Base-by-base conservation (phyloP, 2,888 invertebrate genomes). In the Cosmorhoe ocellata region DNA sequence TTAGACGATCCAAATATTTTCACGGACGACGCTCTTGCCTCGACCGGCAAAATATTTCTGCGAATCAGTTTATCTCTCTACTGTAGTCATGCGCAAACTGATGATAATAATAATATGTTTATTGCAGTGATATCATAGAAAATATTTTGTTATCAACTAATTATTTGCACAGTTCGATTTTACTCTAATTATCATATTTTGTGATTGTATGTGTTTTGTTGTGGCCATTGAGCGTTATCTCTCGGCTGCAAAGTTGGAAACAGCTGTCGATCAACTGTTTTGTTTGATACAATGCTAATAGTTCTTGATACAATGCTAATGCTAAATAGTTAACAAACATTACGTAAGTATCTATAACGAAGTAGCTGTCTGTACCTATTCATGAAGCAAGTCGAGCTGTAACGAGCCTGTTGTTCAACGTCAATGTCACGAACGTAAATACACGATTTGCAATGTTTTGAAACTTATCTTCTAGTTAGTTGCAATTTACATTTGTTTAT, bases 1-100 rank as follows among this genome's bases (percentile, higher is more conserved):
- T 81, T 88, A 87, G 86, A 83, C 76, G 82, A 66, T 71, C 81
- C 80, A 79, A 84, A 86, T 87, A 85, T 81, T 86, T 85, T 81
- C 81, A 82, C 79, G 84, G 81, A 67, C 83, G 81, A 69, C 83
- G 83, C 81, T 73, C 82, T 81, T 76, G 73, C 72, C 65, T 64
- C 63, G 60, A 61, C 58, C 66, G 33, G 61, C 66, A 60, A 68
- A 70, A 65, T 60, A 66, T 64, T 66, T 53, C 57, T 57, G 54
- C 50, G 18, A 51, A 38, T 34, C n/a, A 18, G 28, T 37, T 47
- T 48, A 28, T 22, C 42, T 28, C 30, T 43, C 37, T 26, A 31
- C 22, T 18, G 40, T 40, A 26, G 11, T 10, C 31, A 51, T 30
- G 28, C 30, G 24, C 24, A 24, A 24, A n/a, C n/a, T n/a, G n/a